Conservation (phyloP, 2,888 invertebrate species). For the Saturnia pavonia region DNA sequence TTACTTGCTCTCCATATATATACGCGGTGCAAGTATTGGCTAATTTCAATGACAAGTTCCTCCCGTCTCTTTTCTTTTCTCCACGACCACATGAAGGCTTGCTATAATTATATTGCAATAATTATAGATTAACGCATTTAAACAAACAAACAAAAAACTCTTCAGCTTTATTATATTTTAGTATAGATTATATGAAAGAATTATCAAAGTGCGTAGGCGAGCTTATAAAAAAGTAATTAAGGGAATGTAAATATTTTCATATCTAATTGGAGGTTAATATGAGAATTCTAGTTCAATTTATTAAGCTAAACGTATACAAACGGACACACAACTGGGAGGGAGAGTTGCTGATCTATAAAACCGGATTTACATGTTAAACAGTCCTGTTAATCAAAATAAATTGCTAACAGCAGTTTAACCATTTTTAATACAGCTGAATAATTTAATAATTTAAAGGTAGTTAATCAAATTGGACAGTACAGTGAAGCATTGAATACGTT, state of each 20-base stretch:
- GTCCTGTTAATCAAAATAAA: not conserved
- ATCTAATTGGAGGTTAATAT: not conserved
- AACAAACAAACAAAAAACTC: too few relatives aligned
- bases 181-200: not conserved
- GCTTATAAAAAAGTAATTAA: not conserved
- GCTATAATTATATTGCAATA: too few relatives aligned
- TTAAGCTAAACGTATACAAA: not conserved
- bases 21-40: too few relatives aligned
- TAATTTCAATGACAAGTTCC: too few relatives aligned
- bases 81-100: too few relatives aligned
- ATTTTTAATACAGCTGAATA: not conserved
- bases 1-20: too few relatives aligned
- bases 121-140: too few relatives aligned
- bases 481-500: too few relatives aligned
- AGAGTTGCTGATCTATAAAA: not conserved
- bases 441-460: not conserved
- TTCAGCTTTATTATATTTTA: too few relatives aligned
- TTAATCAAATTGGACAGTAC: not conserved
- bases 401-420: not conserved
- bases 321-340: not conserved
- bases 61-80: too few relatives aligned
- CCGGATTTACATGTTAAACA: constrained; percentile 1
- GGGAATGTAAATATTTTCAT: not conserved
- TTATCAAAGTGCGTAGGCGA: not conserved
- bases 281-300: constrained; percentile 1